Percentiles rank a stretch among this genome's conserved stretches.
Conservation (phyloP, 2,797 vertebrate species). For the Poecilia picta region DNA sequence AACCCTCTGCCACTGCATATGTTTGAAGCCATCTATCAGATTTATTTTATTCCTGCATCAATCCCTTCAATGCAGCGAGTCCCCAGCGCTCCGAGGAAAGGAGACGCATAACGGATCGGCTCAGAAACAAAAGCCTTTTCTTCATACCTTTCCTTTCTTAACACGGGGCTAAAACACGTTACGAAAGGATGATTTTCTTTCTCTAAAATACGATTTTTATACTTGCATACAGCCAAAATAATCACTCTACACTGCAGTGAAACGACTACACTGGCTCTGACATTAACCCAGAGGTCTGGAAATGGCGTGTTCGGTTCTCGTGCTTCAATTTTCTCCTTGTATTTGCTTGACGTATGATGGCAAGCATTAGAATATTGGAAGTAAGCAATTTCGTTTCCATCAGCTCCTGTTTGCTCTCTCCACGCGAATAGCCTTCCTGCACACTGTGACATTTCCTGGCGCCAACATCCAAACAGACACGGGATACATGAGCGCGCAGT, state of each 20-base stretch:
- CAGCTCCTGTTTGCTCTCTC: constrained; percentile 20
- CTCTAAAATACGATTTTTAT: constrained; percentile 20
- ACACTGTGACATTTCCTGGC: constrained; percentile 43
- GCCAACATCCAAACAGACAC: constrained; percentile 41
- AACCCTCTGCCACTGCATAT: constrained; percentile 46
- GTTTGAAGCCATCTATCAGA: constrained; percentile 64
- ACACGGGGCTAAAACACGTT: constrained; percentile 44
- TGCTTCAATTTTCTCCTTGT: constrained; percentile 37
- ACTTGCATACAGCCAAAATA: constrained; percentile 2
- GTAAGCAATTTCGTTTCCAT: constrained; percentile 66
- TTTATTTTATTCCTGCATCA: constrained; percentile 61
- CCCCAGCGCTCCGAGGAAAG: constrained; percentile 28
- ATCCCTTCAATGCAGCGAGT: constrained; percentile 44
- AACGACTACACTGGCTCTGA: constrained; percentile 39
- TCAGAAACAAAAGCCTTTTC: constrained; percentile 46
- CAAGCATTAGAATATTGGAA: constrained; percentile 37
- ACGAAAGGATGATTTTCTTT: constrained; percentile 18
- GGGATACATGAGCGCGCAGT: constrained; percentile 36
- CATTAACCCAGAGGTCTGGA: constrained; percentile 41
- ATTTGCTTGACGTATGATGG: constrained; percentile 56
- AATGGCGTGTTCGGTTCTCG: constrained; percentile 9
- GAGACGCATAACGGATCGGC: constrained; percentile 36
- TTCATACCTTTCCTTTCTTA: neutral
- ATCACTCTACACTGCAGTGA: constrained; percentile 23
- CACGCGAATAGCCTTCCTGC: constrained; percentile 12